Base-by-base conservation (phyloP, 1,140 invertebrate genomes). In the Pseudomyrmex dendroicus region DNA sequence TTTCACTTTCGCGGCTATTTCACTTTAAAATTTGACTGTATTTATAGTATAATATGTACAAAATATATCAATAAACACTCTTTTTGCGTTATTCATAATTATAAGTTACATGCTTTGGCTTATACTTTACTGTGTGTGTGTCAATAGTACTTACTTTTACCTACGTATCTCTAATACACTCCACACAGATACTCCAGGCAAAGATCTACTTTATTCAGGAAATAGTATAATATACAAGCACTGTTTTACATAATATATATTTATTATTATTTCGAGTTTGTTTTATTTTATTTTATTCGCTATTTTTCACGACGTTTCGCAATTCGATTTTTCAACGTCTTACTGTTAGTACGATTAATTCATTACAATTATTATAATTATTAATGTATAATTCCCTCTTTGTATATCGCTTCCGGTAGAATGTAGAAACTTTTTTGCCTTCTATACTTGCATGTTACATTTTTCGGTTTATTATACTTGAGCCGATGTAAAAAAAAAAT, bases 151-250 rank as follows among this genome's bases (percentile, higher is more conserved):
- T 64, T 84, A 85, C 35, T 35, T 35, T 35, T 7, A 35, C 5
- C 35, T 35, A 35, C 35, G 35, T 35, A 7, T 35, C 56, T 82
- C 86, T 90, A 88, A 91, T 90, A 89, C 82, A 90, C 90, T 90
- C 35, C 35, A 88, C 82, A 90, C 83, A 68, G 86, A 82, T 91
- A 92, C 84, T 20, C 20, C 88, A 91, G 89, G 88, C 89, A 92
- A 92, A 92, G 83, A 84, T 74, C 91, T 93, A 92, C 89, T 93
- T 92, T 92, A 92, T 91, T 93, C 77, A 90, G 88, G 89, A 89
- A 93, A 92, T 90, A 86, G 70, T 91, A 90, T 90, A 91, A 93
- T 93, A 92, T 91, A 91, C 91, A 93, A 93, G 91, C 91, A 89
- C 90, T 89, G 88, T 89, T 91, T 90, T 91, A 91, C 88, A 93